Base-by-base conservation (phyloP, 2,797 vertebrate genomes). In the Mergus octosetaceus region DNA sequence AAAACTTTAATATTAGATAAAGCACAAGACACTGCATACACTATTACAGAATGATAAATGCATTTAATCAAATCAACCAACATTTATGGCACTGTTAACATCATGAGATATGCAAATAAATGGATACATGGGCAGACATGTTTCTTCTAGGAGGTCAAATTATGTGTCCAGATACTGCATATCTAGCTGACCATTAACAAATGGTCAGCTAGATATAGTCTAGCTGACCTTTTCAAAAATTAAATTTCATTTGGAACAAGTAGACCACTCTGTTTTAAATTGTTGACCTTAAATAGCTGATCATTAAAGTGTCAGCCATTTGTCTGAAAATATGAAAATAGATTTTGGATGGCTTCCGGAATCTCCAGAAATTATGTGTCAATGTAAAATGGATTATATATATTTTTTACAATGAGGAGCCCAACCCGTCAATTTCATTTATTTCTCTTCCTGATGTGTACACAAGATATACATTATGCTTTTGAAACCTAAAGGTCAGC, bases 281-380 rank as follows among this genome's bases (percentile, higher is more conserved):
- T 91, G 92, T 51, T 93, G 95, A 86, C 89, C 73, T 96, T 84
- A 96, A 94, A 83, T 57, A 92, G 82, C 76, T 86, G 79, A 86
- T 93, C 93, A 88, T 73, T 89, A 75, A 84, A 84, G 85, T 66
- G 76, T 84, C 87, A 86, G 87, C 73, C 76, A 94, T 95, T 93
- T 97, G 83, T 94, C 92, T 93, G 77, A 88, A 92, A 94, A 96
- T 71, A 91, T 64, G 76, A 91, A 94, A 96, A 91, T 81, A 74
- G 87, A 65, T 93, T 86, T 85, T 95, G 91, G 87, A 57, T 51
- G 68, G 70, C 60, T 88, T 94, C 91, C 95, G 95, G 82, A 78
- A 91, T 89, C 73, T 90, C 89, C 60, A 94, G 90, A 90, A 96
- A 93, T 91, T 92, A 88, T 68, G 82, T 94, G 76, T 90, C 85